Base-by-base conservation (phyloP, 2,797 vertebrate species). In the Peromyscus eremicus region DNA sequence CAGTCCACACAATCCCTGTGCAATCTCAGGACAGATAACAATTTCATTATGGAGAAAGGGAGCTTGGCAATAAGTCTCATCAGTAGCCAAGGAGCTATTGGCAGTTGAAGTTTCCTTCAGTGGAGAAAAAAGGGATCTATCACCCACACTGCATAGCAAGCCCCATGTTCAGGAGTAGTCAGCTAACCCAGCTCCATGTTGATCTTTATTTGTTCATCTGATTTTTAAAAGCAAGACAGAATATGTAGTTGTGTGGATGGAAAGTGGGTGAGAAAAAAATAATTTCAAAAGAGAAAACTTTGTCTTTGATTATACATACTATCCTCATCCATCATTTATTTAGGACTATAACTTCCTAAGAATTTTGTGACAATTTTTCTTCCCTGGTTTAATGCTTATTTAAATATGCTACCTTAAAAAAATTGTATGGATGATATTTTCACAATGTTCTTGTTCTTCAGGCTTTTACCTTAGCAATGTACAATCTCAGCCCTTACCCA, bases 381-480 rank as follows among this genome's bases (percentile, higher is more conserved):
- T 64, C 90, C 14, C 0, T 4, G 0, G 37, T 94, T 37, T 16
- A 55, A 87, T 81, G 46, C 1, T 12, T 0, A n/a, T 93, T 11
- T 37, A n/a, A 97, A 21, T 62, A 75, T 40, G 87, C 5, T 37
- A 86, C 37, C 13, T 37, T 52, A 52, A 52, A 12, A 37, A 62
- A 37, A 46, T 92, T 91, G 13, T 43, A 73, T 32, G n/a, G 75
- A 81, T 82, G 92, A 90, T 17, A 88, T 13, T 16, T 91, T 97
- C 81, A 57, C 19, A 79, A 49, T 46, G 1, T 29, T 57, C 34
- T 11, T 9, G 32, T 93, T 66, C 83, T 70, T 88, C 23, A 29
- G 13, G 84, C 77, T 93, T 83, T 70, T 70, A 37, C 66, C 70
- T 19, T 82, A 55, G 17, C 6, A 92, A 71, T 2, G 5, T 94